A percentile compares a stretch with the other conserved stretches of the same genome.
phyloP scores from a whole-genome alignment of 2,888 invertebrate genomes.

The Leptinotarsa juncta region DNA sequence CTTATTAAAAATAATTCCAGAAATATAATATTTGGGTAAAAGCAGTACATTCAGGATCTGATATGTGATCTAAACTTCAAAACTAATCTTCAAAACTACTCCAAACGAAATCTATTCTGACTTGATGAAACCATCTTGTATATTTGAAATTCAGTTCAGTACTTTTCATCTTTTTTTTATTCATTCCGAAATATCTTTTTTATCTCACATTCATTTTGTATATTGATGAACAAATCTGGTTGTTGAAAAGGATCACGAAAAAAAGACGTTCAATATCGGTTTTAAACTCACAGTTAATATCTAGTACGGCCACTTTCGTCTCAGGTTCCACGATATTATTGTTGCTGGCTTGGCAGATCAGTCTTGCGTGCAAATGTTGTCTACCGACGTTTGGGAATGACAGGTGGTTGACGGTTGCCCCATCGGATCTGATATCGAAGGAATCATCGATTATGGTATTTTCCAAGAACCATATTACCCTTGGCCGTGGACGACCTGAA shows the following conservation, averaged over 20 bases:
- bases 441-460: conserved; percentile 87
- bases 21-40: too few species aligned
- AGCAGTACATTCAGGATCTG: too few species aligned
- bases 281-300: conserved; percentile 84
- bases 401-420: conserved; percentile 82
- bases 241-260: background rate
- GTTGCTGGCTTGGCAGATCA: conserved; percentile 89
- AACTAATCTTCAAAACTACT: too few species aligned
- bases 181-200: too few species aligned
- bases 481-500: conserved; percentile 80
- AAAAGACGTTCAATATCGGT: background rate
- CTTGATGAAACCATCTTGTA: too few species aligned
- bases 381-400: conserved; percentile 83
- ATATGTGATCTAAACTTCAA: too few species aligned
- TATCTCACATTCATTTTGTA: background rate
- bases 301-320: conserved; percentile 82
- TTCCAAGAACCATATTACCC: conserved; percentile 87
- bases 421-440: conserved; percentile 77
- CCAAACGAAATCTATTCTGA: too few species aligned
- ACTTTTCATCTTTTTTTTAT: too few species aligned
- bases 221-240: background rate
- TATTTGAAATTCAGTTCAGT: too few species aligned
- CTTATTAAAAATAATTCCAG: too few species aligned
- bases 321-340: conserved; percentile 85
- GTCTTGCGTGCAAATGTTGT: conserved; percentile 84